These are phyloP conservation scores for Poeciliopsis retropinna DNA, from an alignment of 2,113 vertebrate species.

Conservation along the genomic window DNA sequence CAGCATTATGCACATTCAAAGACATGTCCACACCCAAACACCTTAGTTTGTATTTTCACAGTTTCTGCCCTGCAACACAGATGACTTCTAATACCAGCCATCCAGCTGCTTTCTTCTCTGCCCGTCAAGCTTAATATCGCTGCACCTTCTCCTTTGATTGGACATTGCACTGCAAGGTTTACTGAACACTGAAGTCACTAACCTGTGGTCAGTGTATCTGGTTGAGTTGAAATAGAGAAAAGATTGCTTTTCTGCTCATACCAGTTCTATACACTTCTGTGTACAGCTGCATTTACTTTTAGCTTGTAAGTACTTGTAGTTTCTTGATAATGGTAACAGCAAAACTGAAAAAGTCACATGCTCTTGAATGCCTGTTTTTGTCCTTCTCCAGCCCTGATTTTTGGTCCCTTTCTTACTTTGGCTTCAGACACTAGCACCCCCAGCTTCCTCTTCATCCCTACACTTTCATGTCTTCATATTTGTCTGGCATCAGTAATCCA, in stretches of 20 bases:
- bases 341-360: background rate
- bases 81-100: background rate
- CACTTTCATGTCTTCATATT: constrained; percentile 32
- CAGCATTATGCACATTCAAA: constrained; percentile 16
- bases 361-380: constrained; percentile 14
- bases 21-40: background rate
- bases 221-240: constrained; percentile 18
- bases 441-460: constrained; percentile 28
- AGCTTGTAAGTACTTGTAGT: background rate
- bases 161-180: constrained; percentile 28
- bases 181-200: constrained; percentile 22
- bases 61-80: background rate
- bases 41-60: constrained; percentile 6
- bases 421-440: constrained; percentile 3
- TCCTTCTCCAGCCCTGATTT: background rate
- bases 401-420: constrained; percentile 2
- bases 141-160: constrained; percentile 18
- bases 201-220: constrained; percentile 5
- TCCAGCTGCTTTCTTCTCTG: constrained; percentile 16
- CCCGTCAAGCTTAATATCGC: constrained; percentile 14
- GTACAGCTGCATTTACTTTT: background rate
- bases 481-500: constrained; percentile 53
- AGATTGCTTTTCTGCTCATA: constrained; percentile 7
- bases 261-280: background rate
- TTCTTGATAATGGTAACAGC: background rate